Base-by-base conservation (phyloP, 2,113 vertebrate species). In the Strigops habroptila region DNA sequence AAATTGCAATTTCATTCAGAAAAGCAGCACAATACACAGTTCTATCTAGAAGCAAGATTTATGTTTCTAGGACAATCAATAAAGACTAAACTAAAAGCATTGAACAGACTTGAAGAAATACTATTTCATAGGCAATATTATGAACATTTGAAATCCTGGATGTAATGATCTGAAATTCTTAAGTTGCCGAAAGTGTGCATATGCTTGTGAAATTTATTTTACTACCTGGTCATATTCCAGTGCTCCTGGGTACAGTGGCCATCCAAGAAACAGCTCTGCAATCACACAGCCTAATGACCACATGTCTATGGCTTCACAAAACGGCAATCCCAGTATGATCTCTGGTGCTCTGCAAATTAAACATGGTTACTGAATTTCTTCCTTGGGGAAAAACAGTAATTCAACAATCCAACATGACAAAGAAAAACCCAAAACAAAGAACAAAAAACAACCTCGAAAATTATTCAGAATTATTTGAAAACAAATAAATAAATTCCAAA, bases 251-350 rank as follows among this genome's bases (percentile, higher is more conserved):
- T 99, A 99, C 80, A 99, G 98, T 62, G 99, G 99, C 99, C 99
- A 99, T 97, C 99, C 99, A 95, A 99, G 98, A 97, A 99, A 99
- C 90, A 99, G 98, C 96, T 99, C 99, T 68, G 99, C 99, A 97
- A 99, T 99, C 98, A 99, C 99, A 96, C 99, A 99, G 95, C 99
- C 99, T 93, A 99, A 96, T 7, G 99, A 99, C 99, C 99, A 99
- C 99, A 99, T 99, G 98, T 99, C 99, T 99, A 99, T 99, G 99
- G 99, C 99, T 99, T 99, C 99, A 99, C 99, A 99, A 98, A 99
- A 99, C 65, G 99, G 99, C 98, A 99, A 98, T 97, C 99, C 99
- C 98, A 99, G 98, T 98, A 99, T 99, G 97, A 99, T 99, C 98
- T 99, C 99, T 93, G 99, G 99, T 98, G 99, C 99, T 98, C 99